A percentile compares a stretch with the other conserved stretches of the same genome.
Conservation (phyloP, 2,113 vertebrate species). For the Maccullochella peelii region DNA sequence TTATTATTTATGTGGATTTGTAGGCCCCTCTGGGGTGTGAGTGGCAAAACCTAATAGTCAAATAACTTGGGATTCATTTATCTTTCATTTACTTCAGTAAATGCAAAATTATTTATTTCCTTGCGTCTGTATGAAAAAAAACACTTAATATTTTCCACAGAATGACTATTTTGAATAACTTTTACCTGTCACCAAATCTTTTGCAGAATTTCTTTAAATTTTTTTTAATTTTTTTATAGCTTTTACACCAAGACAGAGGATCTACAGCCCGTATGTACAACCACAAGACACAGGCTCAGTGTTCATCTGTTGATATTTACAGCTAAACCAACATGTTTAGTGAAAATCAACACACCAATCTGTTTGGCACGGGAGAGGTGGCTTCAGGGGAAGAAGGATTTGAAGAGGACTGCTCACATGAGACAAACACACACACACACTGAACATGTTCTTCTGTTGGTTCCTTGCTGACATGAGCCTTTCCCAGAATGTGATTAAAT, state of each 20-base stretch:
- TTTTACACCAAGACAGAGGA: constrained; percentile 3
- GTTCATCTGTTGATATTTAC: constrained; percentile 39
- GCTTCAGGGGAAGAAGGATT: constrained; percentile 55
- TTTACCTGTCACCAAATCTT: not conserved
- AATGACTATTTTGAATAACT: not conserved
- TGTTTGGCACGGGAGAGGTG: constrained; percentile 49
- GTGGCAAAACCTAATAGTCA: not conserved
- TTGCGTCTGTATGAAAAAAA: not conserved
- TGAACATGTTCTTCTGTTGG: not conserved
- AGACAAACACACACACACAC: constrained; percentile 8
- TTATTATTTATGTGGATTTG: constrained; percentile 22
- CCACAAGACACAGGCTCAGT: constrained; percentile 7
- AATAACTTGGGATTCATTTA: constrained; percentile 3
- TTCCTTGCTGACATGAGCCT: not conserved
- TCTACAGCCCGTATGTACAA: not conserved
- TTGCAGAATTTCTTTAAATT: not conserved
- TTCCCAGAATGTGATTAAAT: not conserved
- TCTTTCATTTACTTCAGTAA: constrained; percentile 5
- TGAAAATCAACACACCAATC: constrained; percentile 68
- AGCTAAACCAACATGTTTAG: constrained; percentile 66
- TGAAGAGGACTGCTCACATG: constrained; percentile 17
- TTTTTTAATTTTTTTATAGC: not conserved
- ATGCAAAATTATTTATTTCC: not conserved
- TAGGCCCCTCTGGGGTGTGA: not conserved
- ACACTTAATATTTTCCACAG: not conserved